A percentile compares a stretch with the other conserved stretches of the same genome.
Evolutionary conservation across 2,797 vertebrate genomes (phyloP).

Genomic region (Sebastes nivosus): DNA sequence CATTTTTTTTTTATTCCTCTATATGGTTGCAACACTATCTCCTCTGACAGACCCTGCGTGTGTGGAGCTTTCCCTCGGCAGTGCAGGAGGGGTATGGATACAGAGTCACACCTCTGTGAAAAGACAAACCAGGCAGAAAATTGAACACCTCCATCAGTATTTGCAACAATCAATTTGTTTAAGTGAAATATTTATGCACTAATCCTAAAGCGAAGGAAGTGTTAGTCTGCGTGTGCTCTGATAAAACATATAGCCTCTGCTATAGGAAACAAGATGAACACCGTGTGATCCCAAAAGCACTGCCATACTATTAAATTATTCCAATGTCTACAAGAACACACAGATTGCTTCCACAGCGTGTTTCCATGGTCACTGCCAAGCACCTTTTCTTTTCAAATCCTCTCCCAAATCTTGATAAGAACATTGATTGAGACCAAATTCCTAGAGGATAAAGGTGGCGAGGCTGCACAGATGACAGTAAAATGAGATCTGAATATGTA

Average conservation of each 20-base stretch:
- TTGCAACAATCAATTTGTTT: conserved; percentile 73
- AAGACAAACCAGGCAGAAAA: conserved; percentile 74
- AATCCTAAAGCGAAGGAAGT: conserved; percentile 26
- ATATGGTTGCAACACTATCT: conserved; percentile 62
- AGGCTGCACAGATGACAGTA: conserved; percentile 69
- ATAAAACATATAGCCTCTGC: conserved; percentile 16
- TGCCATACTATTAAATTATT: conserved; percentile 16
- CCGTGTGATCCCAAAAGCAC: background rate
- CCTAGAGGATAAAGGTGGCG: conserved; percentile 66
- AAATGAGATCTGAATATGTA: conserved; percentile 87
- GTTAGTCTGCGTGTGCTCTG: background rate
- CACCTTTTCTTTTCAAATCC: conserved; percentile 59
- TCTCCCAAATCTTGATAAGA: conserved; percentile 59
- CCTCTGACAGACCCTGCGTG: conserved; percentile 59
- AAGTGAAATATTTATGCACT: conserved; percentile 74
- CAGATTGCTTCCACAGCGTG: conserved; percentile 7
- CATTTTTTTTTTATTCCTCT: conserved; percentile 40
- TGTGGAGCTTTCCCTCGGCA: conserved; percentile 36
- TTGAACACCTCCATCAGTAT: conserved; percentile 70
- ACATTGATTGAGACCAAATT: conserved; percentile 76
- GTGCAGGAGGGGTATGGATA: conserved; percentile 43
- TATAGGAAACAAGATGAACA: conserved; percentile 6
- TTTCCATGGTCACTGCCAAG: conserved; percentile 57
- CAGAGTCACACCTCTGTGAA: conserved; percentile 68
- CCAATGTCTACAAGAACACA: background rate